Evolutionary conservation across 2,113 vertebrate species (phyloP), one percentile per base, ranked within the genome.

Genomic region (Eudyptes chrysolophus): DNA sequence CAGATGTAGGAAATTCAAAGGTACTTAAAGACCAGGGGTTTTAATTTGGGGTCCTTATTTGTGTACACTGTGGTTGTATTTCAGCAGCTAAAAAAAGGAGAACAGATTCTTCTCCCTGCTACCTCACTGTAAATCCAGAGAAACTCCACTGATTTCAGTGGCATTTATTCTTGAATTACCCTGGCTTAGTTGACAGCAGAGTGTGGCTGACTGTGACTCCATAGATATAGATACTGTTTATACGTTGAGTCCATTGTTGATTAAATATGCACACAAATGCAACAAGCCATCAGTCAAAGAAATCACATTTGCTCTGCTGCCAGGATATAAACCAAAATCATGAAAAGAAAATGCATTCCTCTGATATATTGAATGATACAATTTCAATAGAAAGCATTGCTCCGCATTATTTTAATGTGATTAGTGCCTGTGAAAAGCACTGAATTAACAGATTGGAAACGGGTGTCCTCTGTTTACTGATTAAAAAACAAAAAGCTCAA

Each of bases 281-380:
- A 97, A 96, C 79, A 94, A 87, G 85, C 82, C 93, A 97, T 97
- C 95, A 96, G 69, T 97, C 95, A 95, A 92, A 97, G 76, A 96
- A 98, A 97, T 98, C 85, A 62, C 90, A 96, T 97, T 96, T 94
- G 44, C 84, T 97, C 64, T 91, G 92, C 92, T 98, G 87, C 87
- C 76, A 96, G 86, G 87, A 94, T 97, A 94, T 92, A 96, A 97
- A 94, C 92, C 48, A 95, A 97, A 97, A 97, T 97, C 61, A 89
- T 94, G 55, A 89, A 89, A 97, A 94, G 40, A 88, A 77, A 94
- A 95, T 86, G 21, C 57, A 79, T 95, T 94, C 76, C 78, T 96
- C 95, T 94, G 91, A 94, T 96, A 87, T 61, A 84, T 8, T 93
- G 87, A 91, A 83, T 87, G 71, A 95, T 90, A 92, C 34, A 66